These are phyloP conservation scores for Cyphomyrus plagiostoma DNA, from an alignment of 2,113 vertebrate species.

Conservation along the genomic window DNA sequence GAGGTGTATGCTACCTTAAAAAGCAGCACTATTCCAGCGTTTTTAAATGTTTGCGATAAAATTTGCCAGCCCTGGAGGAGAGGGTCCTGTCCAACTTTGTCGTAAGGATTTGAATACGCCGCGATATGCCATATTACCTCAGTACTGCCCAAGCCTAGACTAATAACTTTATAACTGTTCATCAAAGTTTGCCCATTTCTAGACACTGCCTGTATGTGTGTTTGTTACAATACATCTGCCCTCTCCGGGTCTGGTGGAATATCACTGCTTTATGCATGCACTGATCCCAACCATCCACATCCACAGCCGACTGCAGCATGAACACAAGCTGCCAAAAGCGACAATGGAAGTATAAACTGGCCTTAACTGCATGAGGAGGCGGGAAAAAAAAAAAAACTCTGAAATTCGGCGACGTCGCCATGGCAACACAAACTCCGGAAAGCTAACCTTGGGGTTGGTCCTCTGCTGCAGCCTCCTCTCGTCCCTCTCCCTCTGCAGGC, in stretches of 20 bases:
- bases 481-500: constrained; percentile 86
- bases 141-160: background rate
- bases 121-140: background rate
- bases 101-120: too few relatives aligned
- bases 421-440: background rate
- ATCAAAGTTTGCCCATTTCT: background rate
- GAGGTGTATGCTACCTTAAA: too few relatives aligned
- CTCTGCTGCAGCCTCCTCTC: constrained; percentile 88
- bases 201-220: background rate
- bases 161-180: background rate
- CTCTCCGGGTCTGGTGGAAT: background rate
- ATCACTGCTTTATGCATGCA: background rate
- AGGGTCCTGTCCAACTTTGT: too few relatives aligned
- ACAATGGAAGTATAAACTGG: too few relatives aligned
- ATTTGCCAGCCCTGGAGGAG: too few relatives aligned
- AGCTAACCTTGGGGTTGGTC: constrained; percentile 89
- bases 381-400: background rate
- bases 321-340: background rate
- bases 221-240: background rate
- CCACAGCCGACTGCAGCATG: background rate
- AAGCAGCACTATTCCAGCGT: too few relatives aligned
- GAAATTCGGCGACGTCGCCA: background rate
- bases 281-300: background rate
- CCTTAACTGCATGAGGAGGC: background rate
- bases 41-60: too few relatives aligned